These are phyloP conservation scores for Xiphydria camelus DNA, from an alignment of 2,888 invertebrate genomes.

Conservation along the genomic window DNA sequence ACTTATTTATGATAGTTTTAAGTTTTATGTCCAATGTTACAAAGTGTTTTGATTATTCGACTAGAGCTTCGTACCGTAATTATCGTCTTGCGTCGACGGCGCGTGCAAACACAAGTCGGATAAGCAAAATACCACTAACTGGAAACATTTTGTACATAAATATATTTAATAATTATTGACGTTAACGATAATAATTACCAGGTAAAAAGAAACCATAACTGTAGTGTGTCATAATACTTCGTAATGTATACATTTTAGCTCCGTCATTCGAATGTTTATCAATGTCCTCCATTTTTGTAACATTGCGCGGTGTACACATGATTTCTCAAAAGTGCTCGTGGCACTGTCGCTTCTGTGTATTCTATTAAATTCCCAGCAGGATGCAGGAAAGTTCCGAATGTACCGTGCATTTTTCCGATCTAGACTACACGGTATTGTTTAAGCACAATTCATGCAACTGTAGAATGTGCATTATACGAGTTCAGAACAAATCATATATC, in stretches of 20 bases:
- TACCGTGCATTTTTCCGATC: too few species aligned
- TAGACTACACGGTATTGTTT: too few species aligned
- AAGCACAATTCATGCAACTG: too few species aligned
- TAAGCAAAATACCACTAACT: slow-evolving; percentile 21
- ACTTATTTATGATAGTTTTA: slow-evolving; percentile 36
- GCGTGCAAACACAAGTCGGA: slow-evolving; percentile 10
- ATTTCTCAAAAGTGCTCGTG: too few species aligned
- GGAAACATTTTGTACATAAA: slow-evolving; percentile 31
- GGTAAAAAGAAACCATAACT: slow-evolving; percentile 23
- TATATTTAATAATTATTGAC: slow-evolving; percentile 30
- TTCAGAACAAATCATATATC: too few species aligned
- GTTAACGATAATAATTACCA: slow-evolving; percentile 21
- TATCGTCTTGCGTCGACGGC: slow-evolving; percentile 5
- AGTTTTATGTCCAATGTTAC: slow-evolving; percentile 21
- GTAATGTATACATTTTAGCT: slow-evolving; percentile 29
- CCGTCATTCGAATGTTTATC: slow-evolving; percentile 38
- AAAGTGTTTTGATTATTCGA: slow-evolving; percentile 15
- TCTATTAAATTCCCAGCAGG: too few species aligned
- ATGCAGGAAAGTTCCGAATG: too few species aligned
- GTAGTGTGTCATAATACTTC: slow-evolving; percentile 30
- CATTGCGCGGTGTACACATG: slow-evolving; percentile 18
- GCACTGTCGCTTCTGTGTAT: too few species aligned
- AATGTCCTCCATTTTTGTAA: slow-evolving; percentile 40
- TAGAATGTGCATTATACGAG: too few species aligned
- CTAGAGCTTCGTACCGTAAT: neutral